These are phyloP conservation scores for Holocentrus rufus DNA, from an alignment of 2,797 vertebrate species.

Conservation along the genomic window DNA sequence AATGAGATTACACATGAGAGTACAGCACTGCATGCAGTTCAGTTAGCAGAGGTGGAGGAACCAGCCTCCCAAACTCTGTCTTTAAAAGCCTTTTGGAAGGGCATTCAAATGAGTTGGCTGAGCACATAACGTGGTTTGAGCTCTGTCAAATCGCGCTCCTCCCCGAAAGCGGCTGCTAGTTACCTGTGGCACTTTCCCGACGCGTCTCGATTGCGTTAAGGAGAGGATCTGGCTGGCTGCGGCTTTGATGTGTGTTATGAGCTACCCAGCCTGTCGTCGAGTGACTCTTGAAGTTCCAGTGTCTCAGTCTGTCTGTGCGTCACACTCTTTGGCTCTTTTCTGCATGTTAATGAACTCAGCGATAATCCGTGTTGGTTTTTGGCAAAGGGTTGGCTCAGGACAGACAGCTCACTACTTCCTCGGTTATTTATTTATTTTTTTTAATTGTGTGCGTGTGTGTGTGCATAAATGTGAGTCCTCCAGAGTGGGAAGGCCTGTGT, in stretches of 20 bases:
- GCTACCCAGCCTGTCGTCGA: conserved; percentile 34
- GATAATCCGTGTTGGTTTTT: conserved; percentile 49
- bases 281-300: conserved; percentile 57
- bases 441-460: background rate
- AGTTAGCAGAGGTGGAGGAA: conserved; percentile 47
- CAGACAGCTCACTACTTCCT: conserved; percentile 33
- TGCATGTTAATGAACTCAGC: conserved; percentile 65
- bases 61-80: conserved; percentile 48
- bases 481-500: conserved; percentile 14
- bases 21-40: conserved; percentile 56
- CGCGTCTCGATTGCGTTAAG: conserved; percentile 35
- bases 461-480: conserved; percentile 3
- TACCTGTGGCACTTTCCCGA: conserved; percentile 63
- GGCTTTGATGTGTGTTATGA: conserved; percentile 67
- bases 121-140: conserved; percentile 38
- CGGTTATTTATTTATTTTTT: conserved; percentile 19
- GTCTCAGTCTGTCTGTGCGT: conserved; percentile 50
- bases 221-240: conserved; percentile 41
- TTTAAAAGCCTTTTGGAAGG: conserved; percentile 73
- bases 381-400: conserved; percentile 50
- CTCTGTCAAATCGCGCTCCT: conserved; percentile 46
- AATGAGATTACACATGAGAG: conserved; percentile 73
- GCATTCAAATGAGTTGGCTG: conserved; percentile 64
- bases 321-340: conserved; percentile 45
- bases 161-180: conserved; percentile 41